Evolutionary conservation across 2,797 vertebrate genomes (phyloP).

Genomic region (Synanceia verrucosa): DNA sequence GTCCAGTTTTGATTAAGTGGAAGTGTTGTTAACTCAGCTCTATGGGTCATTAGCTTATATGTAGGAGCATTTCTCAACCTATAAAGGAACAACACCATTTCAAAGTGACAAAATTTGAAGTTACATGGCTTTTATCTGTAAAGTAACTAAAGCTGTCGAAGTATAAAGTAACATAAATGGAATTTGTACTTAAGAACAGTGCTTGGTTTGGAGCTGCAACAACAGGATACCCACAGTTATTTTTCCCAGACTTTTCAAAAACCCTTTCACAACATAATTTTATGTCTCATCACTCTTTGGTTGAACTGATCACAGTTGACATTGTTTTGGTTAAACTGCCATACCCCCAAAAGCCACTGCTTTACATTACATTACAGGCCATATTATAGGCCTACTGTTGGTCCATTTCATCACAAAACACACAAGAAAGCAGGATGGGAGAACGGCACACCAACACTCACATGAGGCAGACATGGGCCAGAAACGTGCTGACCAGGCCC

Average conservation of each 20-base stretch:
- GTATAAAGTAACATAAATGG: not conserved
- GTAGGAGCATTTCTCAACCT: not conserved
- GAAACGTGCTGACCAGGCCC: constrained; percentile 86
- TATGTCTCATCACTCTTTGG: not conserved
- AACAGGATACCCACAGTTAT: not conserved
- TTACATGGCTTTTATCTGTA: not conserved
- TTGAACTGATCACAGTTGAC: not conserved
- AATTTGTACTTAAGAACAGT: not conserved
- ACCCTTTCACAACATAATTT: no score
- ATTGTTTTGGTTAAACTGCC: not conserved
- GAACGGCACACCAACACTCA: constrained; percentile 74
- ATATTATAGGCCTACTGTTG: not conserved
- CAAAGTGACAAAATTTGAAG: not conserved
- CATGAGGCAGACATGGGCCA: constrained; percentile 79
- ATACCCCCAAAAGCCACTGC: not conserved
- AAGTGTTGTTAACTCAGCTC: not conserved
- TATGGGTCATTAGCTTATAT: no score
- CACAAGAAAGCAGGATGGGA: constrained; percentile 7
- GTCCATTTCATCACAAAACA: constrained; percentile 10
- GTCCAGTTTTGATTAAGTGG: not conserved
- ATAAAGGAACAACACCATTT: not conserved
- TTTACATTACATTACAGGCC: not conserved
- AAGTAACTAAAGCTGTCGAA: not conserved
- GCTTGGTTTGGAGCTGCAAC: not conserved
- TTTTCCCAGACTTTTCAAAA: not conserved